Base-by-base conservation (phyloP, 1,140 invertebrate genomes). In the Hycleus cichorii region DNA sequence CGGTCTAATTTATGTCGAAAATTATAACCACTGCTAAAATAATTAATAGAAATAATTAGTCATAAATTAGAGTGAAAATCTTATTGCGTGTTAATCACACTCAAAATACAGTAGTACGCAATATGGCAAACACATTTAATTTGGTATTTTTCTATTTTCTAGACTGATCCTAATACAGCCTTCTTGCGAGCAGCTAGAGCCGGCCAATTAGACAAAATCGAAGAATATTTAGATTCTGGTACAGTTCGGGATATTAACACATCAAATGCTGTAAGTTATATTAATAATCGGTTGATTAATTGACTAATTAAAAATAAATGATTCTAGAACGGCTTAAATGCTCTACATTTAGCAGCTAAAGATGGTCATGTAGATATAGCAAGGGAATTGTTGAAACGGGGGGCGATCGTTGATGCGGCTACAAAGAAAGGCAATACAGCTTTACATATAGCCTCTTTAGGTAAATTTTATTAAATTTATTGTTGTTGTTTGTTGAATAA, bases 351-450 rank as follows among this genome's bases (percentile, higher is more conserved):
- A 66, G 95, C 97, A 54, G 93, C 95, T 26, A 98, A 99, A 78
- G 96, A 98, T 81, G 97, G 96, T 6, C 95, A 98, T 77, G 84
- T 94, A 46, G 85, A 93, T 67, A 92, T 99, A 47, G 96, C 97
- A 11, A 83, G 83, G 68, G 95, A 98, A 74, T 80, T 99, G 38
- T 76, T 99, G 24, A 87, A 85, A 64, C 82, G 94, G 64, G 92
- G 93, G 46, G 95, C 95, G 25, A 85, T 86, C 59, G 94, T 98
- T 7, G 94, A 99, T 78, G 90, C 95, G 44, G 92, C 94, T 24
- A 99, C 97, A n/a, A 98, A 96, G 83, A 99, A 99, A 83, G 96
- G 94, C 77, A 97, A 98, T 76, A 98, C 96, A 61, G 93, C 96
- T n/a, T 80, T 99, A 45, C 97, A 99, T 77, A 98, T 99, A 76